These are phyloP conservation scores for Helostoma temminkii DNA, from an alignment of 2,797 vertebrate species.

Conservation along the genomic window DNA sequence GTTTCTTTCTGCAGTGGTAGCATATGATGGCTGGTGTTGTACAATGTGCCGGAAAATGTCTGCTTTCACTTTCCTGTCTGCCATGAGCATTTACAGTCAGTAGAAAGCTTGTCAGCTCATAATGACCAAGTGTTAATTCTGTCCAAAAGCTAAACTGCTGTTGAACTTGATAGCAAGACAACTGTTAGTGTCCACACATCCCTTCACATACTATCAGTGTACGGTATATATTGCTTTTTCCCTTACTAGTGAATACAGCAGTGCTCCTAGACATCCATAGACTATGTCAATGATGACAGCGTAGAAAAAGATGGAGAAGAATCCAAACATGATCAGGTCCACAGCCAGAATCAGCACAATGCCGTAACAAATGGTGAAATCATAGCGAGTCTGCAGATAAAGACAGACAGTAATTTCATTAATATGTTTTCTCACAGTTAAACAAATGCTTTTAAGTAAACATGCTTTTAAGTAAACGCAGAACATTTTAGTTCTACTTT, in stretches of 20 bases:
- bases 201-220: background rate
- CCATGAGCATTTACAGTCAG: too few relatives aligned
- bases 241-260: constrained; percentile 89
- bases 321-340: constrained; percentile 87
- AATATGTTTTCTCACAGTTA: background rate
- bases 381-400: constrained; percentile 84
- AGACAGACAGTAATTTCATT: background rate
- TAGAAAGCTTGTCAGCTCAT: too few relatives aligned
- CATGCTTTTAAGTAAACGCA: too few relatives aligned
- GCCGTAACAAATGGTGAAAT: constrained; percentile 87
- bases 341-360: constrained; percentile 85
- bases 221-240: background rate
- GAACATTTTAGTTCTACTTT: too few relatives aligned
- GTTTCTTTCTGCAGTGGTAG: background rate
- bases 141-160: too few relatives aligned
- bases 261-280: constrained; percentile 90
- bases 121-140: too few relatives aligned
- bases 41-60: too few relatives aligned
- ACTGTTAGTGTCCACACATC: background rate
- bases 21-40: too few relatives aligned
- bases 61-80: too few relatives aligned
- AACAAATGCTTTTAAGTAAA: background rate
- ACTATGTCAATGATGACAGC: constrained; percentile 83
- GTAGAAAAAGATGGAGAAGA: constrained; percentile 90
- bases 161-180: background rate